These are phyloP conservation scores for Protonibea diacanthus DNA, from an alignment of 2,797 vertebrate genomes.

Conservation along the genomic window DNA sequence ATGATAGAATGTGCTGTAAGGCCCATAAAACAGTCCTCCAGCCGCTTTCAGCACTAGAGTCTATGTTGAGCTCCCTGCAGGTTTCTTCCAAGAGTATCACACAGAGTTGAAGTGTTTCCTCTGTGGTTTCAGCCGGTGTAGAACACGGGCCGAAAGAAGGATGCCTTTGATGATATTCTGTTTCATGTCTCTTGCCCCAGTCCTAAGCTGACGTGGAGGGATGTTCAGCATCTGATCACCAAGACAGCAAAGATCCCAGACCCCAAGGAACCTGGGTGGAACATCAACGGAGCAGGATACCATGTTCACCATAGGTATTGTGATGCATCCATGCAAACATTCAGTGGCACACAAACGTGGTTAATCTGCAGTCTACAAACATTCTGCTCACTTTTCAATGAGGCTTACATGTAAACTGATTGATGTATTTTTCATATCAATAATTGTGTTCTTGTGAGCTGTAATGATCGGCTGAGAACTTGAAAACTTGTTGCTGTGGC, in stretches of 20 bases:
- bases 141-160: slow-evolving; percentile 59
- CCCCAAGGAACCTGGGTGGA: slow-evolving; percentile 81
- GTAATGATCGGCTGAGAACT: neutral
- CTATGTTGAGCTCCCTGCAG: slow-evolving; percentile 52
- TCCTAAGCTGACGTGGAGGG: slow-evolving; percentile 86
- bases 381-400: neutral
- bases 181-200: slow-evolving; percentile 79
- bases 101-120: slow-evolving; percentile 69
- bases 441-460: neutral
- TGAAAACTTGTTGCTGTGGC: neutral
- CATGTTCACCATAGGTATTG: slow-evolving; percentile 87
- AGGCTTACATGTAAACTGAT: neutral
- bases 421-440: neutral
- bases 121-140: slow-evolving; percentile 69
- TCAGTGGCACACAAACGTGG: neutral
- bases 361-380: neutral
- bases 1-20: slow-evolving; percentile 40
- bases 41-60: slow-evolving; percentile 37
- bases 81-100: slow-evolving; percentile 62
- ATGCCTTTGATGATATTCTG: slow-evolving; percentile 75
- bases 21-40: slow-evolving; percentile 49
- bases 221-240: slow-evolving; percentile 86
- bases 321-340: neutral
- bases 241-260: slow-evolving; percentile 85
- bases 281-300: slow-evolving; percentile 84